Evolutionary conservation across 2,797 vertebrate genomes (phyloP), one percentile per base, ranked within the genome.

Genomic region (Esox lucius): DNA sequence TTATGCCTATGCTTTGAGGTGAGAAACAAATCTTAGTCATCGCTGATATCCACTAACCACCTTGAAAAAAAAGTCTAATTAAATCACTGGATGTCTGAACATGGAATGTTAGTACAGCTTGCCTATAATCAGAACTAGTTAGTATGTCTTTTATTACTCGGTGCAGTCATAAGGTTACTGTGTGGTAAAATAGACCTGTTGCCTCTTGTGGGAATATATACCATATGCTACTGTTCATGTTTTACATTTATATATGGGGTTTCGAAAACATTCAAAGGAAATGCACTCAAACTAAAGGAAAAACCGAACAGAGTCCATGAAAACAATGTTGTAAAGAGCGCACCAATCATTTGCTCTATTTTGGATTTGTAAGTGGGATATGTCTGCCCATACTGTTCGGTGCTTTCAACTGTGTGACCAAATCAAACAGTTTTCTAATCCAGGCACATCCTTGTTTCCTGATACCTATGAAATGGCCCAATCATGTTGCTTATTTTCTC

Each of bases 201-300:
- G 91, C 87, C 56, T 88, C 83, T 89, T 91, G 91, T 93, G 91
- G 87, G 92, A 93, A 92, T 93, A 82, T 92, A 75, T 91, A 93
- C 91, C 90, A 85, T 92, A 93, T 91, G 46, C 78, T 59, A 39
- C 9, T 46, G 42, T 46, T 11, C 85, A 78, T 83, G 80, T 48
- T 71, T 85, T 82, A 86, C 75, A 84, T 70, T 76, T 80, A n/a
- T 83, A 62, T 24, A 65, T 48, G 83, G 81, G 89, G 88, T 85
- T 88, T 90, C 88, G 81, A 76, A 77, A 84, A 24, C 76, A 81
- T 68, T 49, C 74, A 53, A 62, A 19, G 19, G 51, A 70, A 78
- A 62, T 62, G 53, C 71, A 77, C 42, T 48, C 77, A 86, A 74
- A 79, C 68, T 9, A 72, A 81, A 78, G 75, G 80, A 76, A 81